phyloP scores from a whole-genome alignment of 2,113 vertebrate genomes.

The Chloropsis hardwickii region DNA sequence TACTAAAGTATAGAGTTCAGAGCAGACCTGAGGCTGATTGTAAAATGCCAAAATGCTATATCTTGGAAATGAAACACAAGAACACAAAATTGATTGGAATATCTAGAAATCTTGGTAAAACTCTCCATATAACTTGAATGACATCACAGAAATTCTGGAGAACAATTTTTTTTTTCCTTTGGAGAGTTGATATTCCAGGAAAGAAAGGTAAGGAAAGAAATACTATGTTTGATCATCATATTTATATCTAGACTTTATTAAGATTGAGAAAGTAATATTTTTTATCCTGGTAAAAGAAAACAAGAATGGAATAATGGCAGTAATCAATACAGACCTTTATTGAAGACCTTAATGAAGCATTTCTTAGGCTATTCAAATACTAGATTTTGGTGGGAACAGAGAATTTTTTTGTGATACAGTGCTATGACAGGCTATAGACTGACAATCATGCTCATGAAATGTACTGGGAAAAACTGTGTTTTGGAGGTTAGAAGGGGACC shows the following conservation, averaged over 20 bases:
- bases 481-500: neutral
- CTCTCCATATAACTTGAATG: neutral
- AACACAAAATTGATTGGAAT: neutral
- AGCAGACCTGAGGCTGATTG: neutral
- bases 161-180: neutral
- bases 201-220: neutral
- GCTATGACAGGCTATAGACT: neutral
- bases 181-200: neutral
- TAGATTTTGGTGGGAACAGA: neutral
- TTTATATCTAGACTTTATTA: neutral
- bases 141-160: neutral
- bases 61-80: neutral
- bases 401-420: neutral
- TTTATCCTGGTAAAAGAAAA: neutral
- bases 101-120: neutral
- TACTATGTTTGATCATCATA: neutral
- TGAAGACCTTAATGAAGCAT: neutral
- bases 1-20: neutral
- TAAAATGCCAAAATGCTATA: neutral
- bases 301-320: neutral
- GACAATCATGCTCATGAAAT: neutral
- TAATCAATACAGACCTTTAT: neutral
- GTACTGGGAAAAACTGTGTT: neutral
- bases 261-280: neutral
- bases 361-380: neutral